These are phyloP conservation scores for Chymomyza costata DNA, from an alignment of 1,140 invertebrate genomes.

Conservation along the genomic window DNA sequence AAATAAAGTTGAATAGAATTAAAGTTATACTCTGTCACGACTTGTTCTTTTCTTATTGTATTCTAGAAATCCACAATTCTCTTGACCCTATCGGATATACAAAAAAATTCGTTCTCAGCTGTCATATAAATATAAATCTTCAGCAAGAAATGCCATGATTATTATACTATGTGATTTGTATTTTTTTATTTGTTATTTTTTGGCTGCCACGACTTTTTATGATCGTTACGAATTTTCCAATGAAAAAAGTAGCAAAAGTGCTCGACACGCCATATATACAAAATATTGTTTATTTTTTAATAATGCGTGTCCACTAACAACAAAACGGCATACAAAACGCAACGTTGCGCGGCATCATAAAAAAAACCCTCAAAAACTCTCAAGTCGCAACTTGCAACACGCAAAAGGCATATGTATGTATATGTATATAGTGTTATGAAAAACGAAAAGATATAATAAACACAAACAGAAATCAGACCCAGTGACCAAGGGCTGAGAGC, in stretches of 20 bases:
- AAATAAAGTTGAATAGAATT: too few relatives aligned
- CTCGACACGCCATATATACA: slow-evolving; percentile 26
- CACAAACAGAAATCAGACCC: slow-evolving; percentile 22
- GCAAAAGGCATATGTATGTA: too few relatives aligned
- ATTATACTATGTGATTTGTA: slow-evolving; percentile 19
- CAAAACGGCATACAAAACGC: slow-evolving; percentile 32
- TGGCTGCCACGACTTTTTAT: slow-evolving; percentile 48
- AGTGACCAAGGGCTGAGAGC: slow-evolving; percentile 1
- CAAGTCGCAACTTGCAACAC: slow-evolving; percentile 34
- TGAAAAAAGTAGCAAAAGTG: slow-evolving; percentile 53
- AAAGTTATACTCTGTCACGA: too few relatives aligned
- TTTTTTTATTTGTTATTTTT: slow-evolving; percentile 48
- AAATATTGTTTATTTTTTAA: slow-evolving; percentile 73
- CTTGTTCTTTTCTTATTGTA: too few relatives aligned
- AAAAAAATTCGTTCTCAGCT: too few relatives aligned
- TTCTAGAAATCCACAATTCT: too few relatives aligned
- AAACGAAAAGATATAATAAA: slow-evolving; percentile 54
- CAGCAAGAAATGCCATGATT: too few relatives aligned
- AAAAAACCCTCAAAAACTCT: slow-evolving; percentile 37
- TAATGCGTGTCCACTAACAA: slow-evolving; percentile 73
- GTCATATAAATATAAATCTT: too few relatives aligned
- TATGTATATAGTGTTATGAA: too few relatives aligned
- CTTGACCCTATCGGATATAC: too few relatives aligned
- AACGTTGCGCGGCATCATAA: slow-evolving; percentile 64
- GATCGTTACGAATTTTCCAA: slow-evolving; percentile 50